These are phyloP conservation scores for Athalia circularis DNA, from an alignment of 2,888 invertebrate species.

Conservation along the genomic window DNA sequence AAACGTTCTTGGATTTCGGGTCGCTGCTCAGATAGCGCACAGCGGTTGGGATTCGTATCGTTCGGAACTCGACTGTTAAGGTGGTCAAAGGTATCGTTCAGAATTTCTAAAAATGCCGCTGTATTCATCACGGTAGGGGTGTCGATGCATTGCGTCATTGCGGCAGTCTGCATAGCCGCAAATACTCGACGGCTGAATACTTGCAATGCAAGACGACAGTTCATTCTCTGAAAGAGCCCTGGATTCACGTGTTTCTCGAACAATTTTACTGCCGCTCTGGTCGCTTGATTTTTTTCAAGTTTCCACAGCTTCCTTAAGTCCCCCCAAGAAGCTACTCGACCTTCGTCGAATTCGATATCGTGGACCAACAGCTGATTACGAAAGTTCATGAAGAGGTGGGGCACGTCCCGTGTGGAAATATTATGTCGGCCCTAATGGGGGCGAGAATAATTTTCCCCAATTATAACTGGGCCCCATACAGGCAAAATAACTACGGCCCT, in stretches of 20 bases:
- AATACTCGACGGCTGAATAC: too few relatives aligned
- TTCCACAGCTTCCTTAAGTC: neutral
- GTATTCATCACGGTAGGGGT: neutral
- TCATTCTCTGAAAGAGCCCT: too few relatives aligned
- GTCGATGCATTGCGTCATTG: too few relatives aligned
- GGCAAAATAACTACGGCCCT: too few relatives aligned
- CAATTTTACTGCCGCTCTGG: too few relatives aligned
- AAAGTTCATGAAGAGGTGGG: neutral
- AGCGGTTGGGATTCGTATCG: neutral
- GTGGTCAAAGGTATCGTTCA: neutral
- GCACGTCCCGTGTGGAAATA: too few relatives aligned
- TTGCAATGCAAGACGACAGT: too few relatives aligned
- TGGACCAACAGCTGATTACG: neutral
- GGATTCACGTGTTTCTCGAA: too few relatives aligned
- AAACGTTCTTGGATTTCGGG: neutral
- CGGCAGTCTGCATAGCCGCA: too few relatives aligned
- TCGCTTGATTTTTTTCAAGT: neutral
- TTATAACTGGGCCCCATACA: too few relatives aligned
- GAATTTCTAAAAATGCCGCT: neutral
- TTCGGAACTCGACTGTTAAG: neutral
- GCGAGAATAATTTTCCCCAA: too few relatives aligned
- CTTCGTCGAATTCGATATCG: neutral
- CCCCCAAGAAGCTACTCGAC: neutral
- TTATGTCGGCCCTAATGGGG: too few relatives aligned
- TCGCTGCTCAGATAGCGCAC: neutral